Evolutionary conservation across 2,113 vertebrate genomes (phyloP).

Genomic region (Apus apus): DNA sequence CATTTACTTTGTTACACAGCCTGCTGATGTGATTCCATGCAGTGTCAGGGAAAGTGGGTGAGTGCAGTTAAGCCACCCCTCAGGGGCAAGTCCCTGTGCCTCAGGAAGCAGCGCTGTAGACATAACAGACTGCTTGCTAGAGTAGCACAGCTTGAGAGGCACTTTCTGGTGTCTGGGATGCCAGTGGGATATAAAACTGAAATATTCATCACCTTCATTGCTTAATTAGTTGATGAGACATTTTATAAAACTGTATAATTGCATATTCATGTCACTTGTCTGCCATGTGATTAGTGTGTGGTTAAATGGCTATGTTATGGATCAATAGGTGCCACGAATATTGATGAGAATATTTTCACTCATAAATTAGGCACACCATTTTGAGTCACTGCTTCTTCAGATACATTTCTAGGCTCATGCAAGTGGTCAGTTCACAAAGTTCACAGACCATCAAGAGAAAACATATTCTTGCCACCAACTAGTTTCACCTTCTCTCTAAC

Average conservation of each 20-base stretch:
- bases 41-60: not conserved
- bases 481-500: not conserved
- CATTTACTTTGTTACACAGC: not conserved
- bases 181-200: not conserved
- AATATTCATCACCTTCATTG: not conserved
- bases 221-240: not conserved
- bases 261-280: not conserved
- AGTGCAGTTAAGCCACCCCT: not conserved
- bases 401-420: not conserved
- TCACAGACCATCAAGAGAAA: not conserved
- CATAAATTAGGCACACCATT: not conserved
- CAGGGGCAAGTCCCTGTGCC: not conserved
- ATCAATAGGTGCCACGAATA: not conserved
- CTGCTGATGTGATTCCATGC: not conserved
- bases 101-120: not conserved
- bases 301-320: not conserved
- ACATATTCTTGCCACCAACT: not conserved
- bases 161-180: not conserved
- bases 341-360: not conserved
- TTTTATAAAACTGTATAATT: not conserved
- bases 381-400: not conserved
- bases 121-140: accelerated
- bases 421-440: not conserved
- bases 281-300: not conserved
- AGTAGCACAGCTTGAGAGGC: not conserved